These are phyloP conservation scores for Chaetura pelagica DNA, from an alignment of 2,113 vertebrate genomes.

Conservation along the genomic window DNA sequence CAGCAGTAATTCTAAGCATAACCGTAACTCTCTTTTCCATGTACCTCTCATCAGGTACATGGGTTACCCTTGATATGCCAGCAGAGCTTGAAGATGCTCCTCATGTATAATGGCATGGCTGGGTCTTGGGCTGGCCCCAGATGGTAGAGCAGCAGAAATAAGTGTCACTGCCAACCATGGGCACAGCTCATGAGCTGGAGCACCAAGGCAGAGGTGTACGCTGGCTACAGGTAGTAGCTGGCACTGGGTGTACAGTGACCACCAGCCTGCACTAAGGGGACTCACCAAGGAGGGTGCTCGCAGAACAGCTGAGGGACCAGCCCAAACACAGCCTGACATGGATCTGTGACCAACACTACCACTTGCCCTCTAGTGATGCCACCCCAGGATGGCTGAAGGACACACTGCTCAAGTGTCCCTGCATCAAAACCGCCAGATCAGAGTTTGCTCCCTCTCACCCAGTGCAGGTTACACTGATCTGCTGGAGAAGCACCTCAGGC, in stretches of 20 bases:
- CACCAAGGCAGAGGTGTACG: not conserved
- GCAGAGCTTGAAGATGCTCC: not conserved
- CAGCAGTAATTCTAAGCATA: not conserved
- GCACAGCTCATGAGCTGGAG: not conserved
- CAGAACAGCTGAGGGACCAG: not conserved
- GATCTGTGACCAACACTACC: not conserved
- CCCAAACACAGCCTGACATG: rapidly evolving
- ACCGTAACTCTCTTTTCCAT: not conserved
- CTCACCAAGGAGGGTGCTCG: not conserved
- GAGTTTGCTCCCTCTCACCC: not conserved
- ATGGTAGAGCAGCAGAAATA: not conserved
- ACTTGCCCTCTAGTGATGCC: not conserved
- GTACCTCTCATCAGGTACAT: not conserved
- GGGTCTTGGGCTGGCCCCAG: not conserved
- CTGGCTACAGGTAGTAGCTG: not conserved
- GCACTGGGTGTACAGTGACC: not conserved
- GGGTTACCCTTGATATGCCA: not conserved
- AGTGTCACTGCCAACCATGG: not conserved
- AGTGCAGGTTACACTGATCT: not conserved
- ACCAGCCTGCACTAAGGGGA: not conserved
- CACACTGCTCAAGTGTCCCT: rapidly evolving
- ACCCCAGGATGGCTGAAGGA: not conserved
- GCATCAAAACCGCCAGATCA: not conserved
- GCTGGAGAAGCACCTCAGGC: not conserved
- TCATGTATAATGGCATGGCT: not conserved